Percentiles rank a stretch among this genome's conserved stretches.
Conservation (phyloP, 2,888 invertebrate genomes). For the Aplocera efformata region DNA sequence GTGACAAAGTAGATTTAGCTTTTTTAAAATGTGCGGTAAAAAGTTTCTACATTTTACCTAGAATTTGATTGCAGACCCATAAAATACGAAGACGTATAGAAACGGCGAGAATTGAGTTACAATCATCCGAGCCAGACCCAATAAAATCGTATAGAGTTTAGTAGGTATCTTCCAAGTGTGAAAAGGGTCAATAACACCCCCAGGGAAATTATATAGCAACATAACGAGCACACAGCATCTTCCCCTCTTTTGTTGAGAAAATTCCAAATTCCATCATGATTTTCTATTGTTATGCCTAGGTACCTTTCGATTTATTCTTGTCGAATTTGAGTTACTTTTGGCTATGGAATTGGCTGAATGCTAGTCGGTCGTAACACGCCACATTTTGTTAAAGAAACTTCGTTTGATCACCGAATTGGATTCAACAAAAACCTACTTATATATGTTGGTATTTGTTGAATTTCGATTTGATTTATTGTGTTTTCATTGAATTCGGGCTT, state of each 20-base stretch:
- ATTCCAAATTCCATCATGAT: conserved; percentile 29
- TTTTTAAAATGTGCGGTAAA: too few relatives aligned
- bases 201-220: conserved; percentile 48
- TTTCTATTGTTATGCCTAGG: conserved; percentile 21
- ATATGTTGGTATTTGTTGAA: too few relatives aligned
- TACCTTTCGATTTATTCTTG: conserved; percentile 5
- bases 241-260: conserved; percentile 36
- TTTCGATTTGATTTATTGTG: too few relatives aligned
- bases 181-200: conserved; percentile 33
- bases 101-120: too few relatives aligned
- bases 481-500: too few relatives aligned
- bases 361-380: neutral
- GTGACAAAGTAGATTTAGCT: too few relatives aligned
- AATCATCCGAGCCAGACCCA: too few relatives aligned
- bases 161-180: conserved; percentile 16
- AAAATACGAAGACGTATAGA: too few relatives aligned
- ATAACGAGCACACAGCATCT: conserved; percentile 34
- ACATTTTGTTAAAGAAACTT: neutral
- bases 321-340: conserved; percentile 11
- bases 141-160: conserved; percentile 5
- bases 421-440: too few relatives aligned
- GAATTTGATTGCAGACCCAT: too few relatives aligned
- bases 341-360: conserved; percentile 5
- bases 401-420: too few relatives aligned
- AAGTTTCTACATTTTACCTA: too few relatives aligned